Evolutionary conservation across 37 sponge, comb jelly and placozoan species (phyloP).

Genomic region (Ephydatia muelleri): DNA sequence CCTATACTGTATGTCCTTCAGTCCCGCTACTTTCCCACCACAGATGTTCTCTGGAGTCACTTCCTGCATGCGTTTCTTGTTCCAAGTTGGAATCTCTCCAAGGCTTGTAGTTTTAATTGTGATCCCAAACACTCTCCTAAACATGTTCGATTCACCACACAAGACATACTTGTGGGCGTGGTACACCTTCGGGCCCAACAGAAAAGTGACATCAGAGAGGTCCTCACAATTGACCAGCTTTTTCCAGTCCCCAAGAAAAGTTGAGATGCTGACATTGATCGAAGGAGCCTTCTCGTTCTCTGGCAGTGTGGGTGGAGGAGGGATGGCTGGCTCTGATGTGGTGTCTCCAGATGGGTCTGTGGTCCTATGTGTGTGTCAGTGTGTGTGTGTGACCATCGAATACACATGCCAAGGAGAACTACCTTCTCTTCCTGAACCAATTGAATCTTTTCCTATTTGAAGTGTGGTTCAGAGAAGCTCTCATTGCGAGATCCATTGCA

Average conservation of each 20-base stretch:
- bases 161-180: conserved; percentile 65
- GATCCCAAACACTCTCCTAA: conserved; percentile 65
- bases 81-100: conserved; percentile 30
- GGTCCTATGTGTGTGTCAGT: no score
- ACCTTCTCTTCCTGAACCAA: conserved; percentile 53
- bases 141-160: conserved; percentile 65
- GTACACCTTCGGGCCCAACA: conserved; percentile 18
- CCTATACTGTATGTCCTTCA: conserved; percentile 41
- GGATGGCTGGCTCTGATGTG: conserved; percentile 39
- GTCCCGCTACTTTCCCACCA: conserved; percentile 51
- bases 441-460: conserved; percentile 20
- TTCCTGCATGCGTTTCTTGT: conserved; percentile 42
- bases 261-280: conserved; percentile 75
- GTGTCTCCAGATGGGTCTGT: no score
- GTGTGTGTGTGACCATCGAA: neutral
- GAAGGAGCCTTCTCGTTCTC: conserved; percentile 70
- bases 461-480: conserved; percentile 1
- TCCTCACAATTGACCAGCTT: conserved; percentile 34
- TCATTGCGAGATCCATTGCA: conserved; percentile 49
- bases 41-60: conserved; percentile 30
- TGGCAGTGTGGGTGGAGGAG: conserved; percentile 83
- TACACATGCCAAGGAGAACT: neutral
- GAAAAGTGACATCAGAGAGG: conserved; percentile 63
- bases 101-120: conserved; percentile 14
- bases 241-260: conserved; percentile 49